Evolutionary conservation across 2,113 vertebrate genomes (phyloP).

Genomic region (Protomyctophum bolini): DNA sequence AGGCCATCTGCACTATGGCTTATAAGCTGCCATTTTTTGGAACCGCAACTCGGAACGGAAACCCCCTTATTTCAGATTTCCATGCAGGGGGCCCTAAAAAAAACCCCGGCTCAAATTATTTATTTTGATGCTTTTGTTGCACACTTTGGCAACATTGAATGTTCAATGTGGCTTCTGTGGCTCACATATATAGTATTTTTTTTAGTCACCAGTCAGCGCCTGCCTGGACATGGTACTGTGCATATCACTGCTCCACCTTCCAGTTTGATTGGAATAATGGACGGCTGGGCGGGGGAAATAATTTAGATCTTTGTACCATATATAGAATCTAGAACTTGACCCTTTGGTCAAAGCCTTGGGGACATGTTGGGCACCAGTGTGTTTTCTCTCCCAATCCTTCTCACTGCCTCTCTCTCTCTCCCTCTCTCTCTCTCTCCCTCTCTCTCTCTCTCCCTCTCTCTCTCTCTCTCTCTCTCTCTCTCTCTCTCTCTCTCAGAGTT

Average conservation of each 20-base stretch:
- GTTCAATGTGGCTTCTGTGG: too few relatives aligned
- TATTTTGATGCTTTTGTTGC: too few relatives aligned
- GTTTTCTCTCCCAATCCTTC: slow-evolving; percentile 10
- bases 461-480: slow-evolving; percentile 7
- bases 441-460: background rate
- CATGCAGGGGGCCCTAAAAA: background rate
- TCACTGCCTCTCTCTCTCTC: slow-evolving; percentile 44
- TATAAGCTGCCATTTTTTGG: slow-evolving; percentile 80
- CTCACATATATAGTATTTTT: too few relatives aligned
- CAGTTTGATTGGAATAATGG: too few relatives aligned
- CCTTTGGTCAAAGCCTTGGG: slow-evolving; percentile 53
- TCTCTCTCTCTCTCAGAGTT: background rate
- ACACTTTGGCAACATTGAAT: too few relatives aligned
- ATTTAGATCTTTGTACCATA: too few relatives aligned
- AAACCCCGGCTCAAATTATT: too few relatives aligned
- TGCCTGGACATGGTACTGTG: too few relatives aligned
- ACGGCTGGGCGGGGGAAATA: too few relatives aligned
- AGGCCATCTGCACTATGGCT: slow-evolving; percentile 81
- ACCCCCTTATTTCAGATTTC: slow-evolving; percentile 38
- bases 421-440: slow-evolving; percentile 36
- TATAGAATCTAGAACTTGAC: too few relatives aligned
- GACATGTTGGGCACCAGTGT: slow-evolving; percentile 63
- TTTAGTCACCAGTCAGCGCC: too few relatives aligned
- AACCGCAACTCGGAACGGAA: slow-evolving; percentile 52
- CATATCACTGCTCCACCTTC: too few relatives aligned